These are phyloP conservation scores for Anas bernieri DNA, from an alignment of 2,797 vertebrate species.

Conservation along the genomic window DNA sequence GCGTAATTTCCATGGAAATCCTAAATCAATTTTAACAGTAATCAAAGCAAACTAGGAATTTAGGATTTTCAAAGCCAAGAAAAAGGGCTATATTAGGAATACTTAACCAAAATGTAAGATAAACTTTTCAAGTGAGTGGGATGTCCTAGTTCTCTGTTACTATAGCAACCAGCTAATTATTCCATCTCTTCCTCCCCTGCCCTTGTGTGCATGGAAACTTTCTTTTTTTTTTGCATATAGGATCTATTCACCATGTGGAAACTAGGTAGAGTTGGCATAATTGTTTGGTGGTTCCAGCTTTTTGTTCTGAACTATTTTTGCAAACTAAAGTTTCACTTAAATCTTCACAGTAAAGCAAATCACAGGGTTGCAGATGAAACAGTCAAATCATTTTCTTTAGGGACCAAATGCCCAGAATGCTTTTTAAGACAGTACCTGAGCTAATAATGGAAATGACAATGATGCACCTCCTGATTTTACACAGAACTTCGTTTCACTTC, in stretches of 20 bases:
- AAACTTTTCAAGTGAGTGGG: conserved; percentile 59
- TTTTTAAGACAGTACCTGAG: background rate
- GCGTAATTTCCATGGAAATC: background rate
- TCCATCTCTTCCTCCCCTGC: conserved; percentile 46
- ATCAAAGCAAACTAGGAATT: background rate
- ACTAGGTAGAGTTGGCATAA: background rate
- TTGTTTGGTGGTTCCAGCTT: background rate
- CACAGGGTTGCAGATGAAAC: background rate
- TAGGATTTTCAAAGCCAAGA: background rate
- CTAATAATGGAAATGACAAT: background rate
- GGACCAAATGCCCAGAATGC: background rate
- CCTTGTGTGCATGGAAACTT: background rate
- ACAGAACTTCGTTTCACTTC: background rate
- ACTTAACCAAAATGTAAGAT: conserved; percentile 44
- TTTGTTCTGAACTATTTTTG: conserved; percentile 24
- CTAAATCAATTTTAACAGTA: background rate
- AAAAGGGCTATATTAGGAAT: conserved; percentile 8
- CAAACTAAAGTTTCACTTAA: conserved; percentile 4
- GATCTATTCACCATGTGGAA: background rate
- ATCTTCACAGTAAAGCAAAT: background rate
- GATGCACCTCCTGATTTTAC: background rate
- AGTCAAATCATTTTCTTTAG: background rate
- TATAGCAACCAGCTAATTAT: conserved; percentile 62
- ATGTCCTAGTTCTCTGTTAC: conserved; percentile 55
- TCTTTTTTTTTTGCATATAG: background rate